Evolutionary conservation across 1,140 invertebrate genomes (phyloP).

Genomic region (Pseudobourletiella spinata): DNA sequence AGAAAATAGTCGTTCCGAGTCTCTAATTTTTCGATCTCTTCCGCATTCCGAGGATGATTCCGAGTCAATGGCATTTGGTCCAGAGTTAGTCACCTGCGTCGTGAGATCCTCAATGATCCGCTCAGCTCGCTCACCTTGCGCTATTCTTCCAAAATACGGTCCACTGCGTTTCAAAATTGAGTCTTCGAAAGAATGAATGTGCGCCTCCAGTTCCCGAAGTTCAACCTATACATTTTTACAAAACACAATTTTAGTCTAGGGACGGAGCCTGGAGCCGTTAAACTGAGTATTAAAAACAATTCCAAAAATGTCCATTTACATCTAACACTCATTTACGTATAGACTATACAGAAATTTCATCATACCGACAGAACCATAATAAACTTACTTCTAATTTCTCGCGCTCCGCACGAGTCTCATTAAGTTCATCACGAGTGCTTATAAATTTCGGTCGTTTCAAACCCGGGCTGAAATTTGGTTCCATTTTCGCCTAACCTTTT

Average conservation of each 20-base stretch:
- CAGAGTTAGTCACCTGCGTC: background rate
- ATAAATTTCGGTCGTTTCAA: background rate
- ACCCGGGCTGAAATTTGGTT: background rate
- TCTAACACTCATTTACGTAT: too few relatives aligned
- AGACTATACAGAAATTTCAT: too few relatives aligned
- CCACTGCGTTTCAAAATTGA: background rate
- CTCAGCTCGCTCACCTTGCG: slow-evolving; percentile 1
- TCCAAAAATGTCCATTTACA: background rate
- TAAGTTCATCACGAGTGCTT: background rate
- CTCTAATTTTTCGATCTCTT: background rate
- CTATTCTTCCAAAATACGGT: slow-evolving; percentile 6
- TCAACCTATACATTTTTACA: background rate
- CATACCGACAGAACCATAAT: background rate
- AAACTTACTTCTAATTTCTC: background rate
- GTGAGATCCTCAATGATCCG: slow-evolving; percentile 1
- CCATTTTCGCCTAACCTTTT: slow-evolving; percentile 2
- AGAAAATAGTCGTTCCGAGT: background rate
- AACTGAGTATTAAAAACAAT: background rate
- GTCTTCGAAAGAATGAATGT: background rate
- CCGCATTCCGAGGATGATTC: background rate
- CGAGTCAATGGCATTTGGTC: background rate
- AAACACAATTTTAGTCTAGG: background rate
- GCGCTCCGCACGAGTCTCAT: background rate
- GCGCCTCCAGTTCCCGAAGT: background rate
- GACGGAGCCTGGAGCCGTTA: background rate